Evolutionary conservation across 2,888 invertebrate species (phyloP).

Genomic region (Drosophila meridiana): DNA sequence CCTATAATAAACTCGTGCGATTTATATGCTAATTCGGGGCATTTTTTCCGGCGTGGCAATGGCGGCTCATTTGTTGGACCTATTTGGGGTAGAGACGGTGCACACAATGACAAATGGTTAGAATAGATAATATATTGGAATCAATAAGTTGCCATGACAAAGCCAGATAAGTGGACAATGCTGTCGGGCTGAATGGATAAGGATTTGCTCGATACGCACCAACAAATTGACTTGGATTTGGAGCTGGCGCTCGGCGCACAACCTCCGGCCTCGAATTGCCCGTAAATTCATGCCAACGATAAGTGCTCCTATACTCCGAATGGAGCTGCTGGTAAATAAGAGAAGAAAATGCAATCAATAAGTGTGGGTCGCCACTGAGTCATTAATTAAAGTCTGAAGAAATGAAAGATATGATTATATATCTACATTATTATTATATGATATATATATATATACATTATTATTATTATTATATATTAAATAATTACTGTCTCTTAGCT

Average conservation of each 20-base stretch:
- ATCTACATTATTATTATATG: no score
- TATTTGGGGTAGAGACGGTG: slow-evolving; percentile 60
- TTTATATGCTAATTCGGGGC: slow-evolving; percentile 94
- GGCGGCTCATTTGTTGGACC: slow-evolving; percentile 91
- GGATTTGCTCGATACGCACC: slow-evolving; percentile 66
- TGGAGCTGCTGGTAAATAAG: slow-evolving; percentile 89
- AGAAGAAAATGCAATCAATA: slow-evolving; percentile 16
- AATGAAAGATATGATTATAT: neutral
- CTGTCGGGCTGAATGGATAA: slow-evolving; percentile 11
- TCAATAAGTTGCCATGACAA: slow-evolving; percentile 40
- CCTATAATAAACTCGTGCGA: slow-evolving; percentile 91
- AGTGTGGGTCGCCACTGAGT: slow-evolving; percentile 5
- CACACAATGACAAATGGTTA: slow-evolving; percentile 20
- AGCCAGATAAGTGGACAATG: slow-evolving; percentile 35
- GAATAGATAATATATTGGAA: slow-evolving; percentile 37
- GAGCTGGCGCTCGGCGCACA: slow-evolving; percentile 88
- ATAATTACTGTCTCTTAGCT: no score
- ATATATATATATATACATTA: neutral
- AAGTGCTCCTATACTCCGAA: slow-evolving; percentile 97
- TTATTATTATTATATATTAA: no score
- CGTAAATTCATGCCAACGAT: slow-evolving; percentile 97
- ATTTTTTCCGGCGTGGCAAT: slow-evolving; percentile 94
- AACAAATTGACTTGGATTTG: slow-evolving; percentile 85
- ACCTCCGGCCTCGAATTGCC: slow-evolving; percentile 90
- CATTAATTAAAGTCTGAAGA: neutral